These are phyloP conservation scores for Pantherophis guttatus DNA, from an alignment of 2,113 vertebrate genomes.

Conservation along the genomic window DNA sequence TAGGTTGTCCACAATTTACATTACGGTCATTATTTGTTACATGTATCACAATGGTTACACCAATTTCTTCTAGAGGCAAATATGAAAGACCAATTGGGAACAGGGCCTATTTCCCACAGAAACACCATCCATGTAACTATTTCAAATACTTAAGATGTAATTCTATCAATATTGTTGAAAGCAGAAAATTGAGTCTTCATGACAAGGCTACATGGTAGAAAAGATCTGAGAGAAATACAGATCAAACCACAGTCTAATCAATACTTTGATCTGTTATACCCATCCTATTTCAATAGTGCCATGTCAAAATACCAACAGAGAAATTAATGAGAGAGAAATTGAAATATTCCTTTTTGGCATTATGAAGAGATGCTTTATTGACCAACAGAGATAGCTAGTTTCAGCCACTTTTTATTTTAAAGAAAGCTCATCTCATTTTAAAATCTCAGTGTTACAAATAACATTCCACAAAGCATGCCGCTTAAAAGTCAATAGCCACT, in stretches of 20 bases:
- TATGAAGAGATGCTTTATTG: constrained; percentile 21
- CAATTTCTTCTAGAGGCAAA: neutral
- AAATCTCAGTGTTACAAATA: constrained; percentile 5
- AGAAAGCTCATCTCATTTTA: constrained; percentile 16
- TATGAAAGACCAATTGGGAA: neutral
- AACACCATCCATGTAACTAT: no score
- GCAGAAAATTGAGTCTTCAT: neutral
- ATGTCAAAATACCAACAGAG: constrained; percentile 21
- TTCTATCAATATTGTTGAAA: neutral
- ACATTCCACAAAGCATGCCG: neutral
- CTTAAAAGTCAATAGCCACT: constrained; percentile 5
- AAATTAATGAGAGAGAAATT: constrained; percentile 27
- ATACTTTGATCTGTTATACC: neutral
- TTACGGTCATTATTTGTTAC: neutral
- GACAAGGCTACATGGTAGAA: neutral
- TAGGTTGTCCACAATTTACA: neutral
- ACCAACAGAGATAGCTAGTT: constrained; percentile 20
- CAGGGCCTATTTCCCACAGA: neutral
- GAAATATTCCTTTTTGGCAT: constrained; percentile 8
- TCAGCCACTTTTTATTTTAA: constrained; percentile 19
- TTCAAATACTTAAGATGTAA: neutral
- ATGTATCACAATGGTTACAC: neutral
- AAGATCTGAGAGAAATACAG: neutral
- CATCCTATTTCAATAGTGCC: neutral
- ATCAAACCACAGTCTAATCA: neutral